phyloP scores from a whole-genome alignment of 2,113 vertebrate species.

The Garra rufa region DNA sequence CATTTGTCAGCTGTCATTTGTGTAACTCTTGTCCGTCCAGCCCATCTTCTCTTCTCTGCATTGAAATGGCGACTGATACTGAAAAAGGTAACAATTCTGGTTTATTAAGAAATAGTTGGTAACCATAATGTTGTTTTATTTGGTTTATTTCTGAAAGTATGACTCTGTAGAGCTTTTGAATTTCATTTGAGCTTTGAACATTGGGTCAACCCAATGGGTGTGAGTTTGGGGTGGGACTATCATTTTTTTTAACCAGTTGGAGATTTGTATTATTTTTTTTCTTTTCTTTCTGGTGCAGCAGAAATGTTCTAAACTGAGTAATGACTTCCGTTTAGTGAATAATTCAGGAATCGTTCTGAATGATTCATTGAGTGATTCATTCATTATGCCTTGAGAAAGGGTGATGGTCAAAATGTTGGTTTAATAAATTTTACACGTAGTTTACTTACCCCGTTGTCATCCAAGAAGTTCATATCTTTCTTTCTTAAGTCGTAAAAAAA shows the following conservation, averaged over 20 bases:
- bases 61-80: neutral
- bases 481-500: too few relatives aligned
- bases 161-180: neutral
- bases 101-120: neutral
- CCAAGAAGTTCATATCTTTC: too few relatives aligned
- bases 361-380: neutral
- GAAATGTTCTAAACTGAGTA: neutral
- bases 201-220: too few relatives aligned
- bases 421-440: too few relatives aligned
- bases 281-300: neutral
- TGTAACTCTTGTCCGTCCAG: neutral
- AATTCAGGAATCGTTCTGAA: neutral
- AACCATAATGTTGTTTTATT: too few relatives aligned
- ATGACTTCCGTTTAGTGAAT: neutral
- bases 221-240: neutral
- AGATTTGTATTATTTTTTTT: neutral
- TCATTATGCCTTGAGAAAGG: neutral
- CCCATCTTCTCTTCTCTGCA: neutral
- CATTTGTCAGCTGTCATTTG: conserved; percentile 58
- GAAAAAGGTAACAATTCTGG: neutral
- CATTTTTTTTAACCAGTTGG: neutral
- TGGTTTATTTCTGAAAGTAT: neutral
- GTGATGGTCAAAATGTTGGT: too few relatives aligned
- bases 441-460: too few relatives aligned
- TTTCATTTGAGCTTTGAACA: neutral